phyloP scores from a whole-genome alignment of 2,113 vertebrate species.

The Eleginops maclovinus region DNA sequence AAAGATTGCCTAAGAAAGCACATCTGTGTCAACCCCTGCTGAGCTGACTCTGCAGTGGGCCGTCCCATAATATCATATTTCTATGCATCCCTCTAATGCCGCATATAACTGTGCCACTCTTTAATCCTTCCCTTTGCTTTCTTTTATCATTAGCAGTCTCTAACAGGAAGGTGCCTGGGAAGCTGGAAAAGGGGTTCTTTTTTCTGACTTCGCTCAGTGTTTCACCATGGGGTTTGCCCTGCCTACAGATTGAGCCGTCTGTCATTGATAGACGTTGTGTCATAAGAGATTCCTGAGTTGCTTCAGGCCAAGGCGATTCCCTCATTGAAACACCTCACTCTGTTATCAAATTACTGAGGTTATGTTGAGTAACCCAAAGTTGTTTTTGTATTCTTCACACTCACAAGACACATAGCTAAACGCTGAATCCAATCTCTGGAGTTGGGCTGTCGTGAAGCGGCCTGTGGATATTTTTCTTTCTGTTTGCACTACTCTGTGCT shows the following conservation, averaged over 20 bases:
- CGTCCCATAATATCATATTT: constrained; percentile 71
- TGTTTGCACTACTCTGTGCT: not conserved
- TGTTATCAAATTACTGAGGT: no score
- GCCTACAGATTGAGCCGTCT: no score
- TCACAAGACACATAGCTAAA: not conserved
- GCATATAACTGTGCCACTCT: constrained; percentile 68
- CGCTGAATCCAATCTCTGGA: constrained; percentile 10
- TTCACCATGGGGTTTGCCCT: no score
- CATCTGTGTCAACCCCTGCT: constrained; percentile 67
- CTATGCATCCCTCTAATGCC: constrained; percentile 70
- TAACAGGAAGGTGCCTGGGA: constrained; percentile 14
- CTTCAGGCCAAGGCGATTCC: no score
- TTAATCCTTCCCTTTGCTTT: constrained; percentile 67
- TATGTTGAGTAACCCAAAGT: no score
- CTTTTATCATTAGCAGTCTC: constrained; percentile 53
- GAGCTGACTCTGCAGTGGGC: constrained; percentile 70
- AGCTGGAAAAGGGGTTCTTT: not conserved
- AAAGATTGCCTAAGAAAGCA: constrained; percentile 63
- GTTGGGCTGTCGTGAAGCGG: not conserved
- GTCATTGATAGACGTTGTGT: no score
- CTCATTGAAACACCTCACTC: no score
- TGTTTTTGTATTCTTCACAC: not conserved
- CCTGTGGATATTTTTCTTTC: not conserved
- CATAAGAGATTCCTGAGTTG: no score
- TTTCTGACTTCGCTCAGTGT: no score